Conservation (phyloP, 1,140 invertebrate species). For the Planococcus citri region DNA sequence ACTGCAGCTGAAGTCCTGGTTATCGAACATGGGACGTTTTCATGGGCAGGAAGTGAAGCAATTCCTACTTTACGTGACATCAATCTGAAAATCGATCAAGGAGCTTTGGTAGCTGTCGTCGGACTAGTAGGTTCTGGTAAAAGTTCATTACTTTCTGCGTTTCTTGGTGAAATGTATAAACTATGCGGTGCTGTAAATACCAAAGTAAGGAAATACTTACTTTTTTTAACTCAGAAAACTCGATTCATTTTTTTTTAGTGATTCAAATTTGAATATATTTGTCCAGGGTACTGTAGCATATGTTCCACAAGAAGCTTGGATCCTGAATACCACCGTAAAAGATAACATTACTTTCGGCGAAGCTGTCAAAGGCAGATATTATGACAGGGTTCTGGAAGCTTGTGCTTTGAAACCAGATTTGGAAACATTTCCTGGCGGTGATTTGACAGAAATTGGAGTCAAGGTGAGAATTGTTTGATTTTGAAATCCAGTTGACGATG, state of each 20-base stretch:
- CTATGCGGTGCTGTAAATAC: slow-evolving; percentile 35
- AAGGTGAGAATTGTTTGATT: slow-evolving; percentile 29
- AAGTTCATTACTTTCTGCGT: slow-evolving; percentile 41
- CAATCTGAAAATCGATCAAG: slow-evolving; percentile 30
- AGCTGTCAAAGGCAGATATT: slow-evolving; percentile 34
- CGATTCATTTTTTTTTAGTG: too few species aligned
- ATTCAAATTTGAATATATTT: too few species aligned
- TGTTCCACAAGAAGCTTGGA: slow-evolving; percentile 45
- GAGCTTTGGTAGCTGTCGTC: slow-evolving; percentile 40
- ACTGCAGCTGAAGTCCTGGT: slow-evolving; percentile 31
- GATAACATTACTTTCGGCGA: slow-evolving; percentile 42
- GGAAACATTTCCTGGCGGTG: slow-evolving; percentile 38
- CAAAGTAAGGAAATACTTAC: slow-evolving; percentile 29
- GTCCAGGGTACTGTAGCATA: slow-evolving; percentile 38
- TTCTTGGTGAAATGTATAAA: slow-evolving; percentile 41
- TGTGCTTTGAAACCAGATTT: slow-evolving; percentile 39
- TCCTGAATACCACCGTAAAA: slow-evolving; percentile 40
- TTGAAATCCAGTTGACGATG: too few species aligned
- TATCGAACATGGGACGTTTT: slow-evolving; percentile 32
- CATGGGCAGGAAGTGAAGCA: slow-evolving; percentile 46
- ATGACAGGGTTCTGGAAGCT: slow-evolving; percentile 40
- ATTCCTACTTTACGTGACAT: slow-evolving; percentile 36
- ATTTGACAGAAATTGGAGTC: slow-evolving; percentile 42
- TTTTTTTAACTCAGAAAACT: too few species aligned
- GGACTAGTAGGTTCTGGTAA: slow-evolving; percentile 46